Evolutionary conservation across 2,888 invertebrate genomes (phyloP), one percentile per base, ranked within the genome.

Genomic region (Priapulus caudatus): DNA sequence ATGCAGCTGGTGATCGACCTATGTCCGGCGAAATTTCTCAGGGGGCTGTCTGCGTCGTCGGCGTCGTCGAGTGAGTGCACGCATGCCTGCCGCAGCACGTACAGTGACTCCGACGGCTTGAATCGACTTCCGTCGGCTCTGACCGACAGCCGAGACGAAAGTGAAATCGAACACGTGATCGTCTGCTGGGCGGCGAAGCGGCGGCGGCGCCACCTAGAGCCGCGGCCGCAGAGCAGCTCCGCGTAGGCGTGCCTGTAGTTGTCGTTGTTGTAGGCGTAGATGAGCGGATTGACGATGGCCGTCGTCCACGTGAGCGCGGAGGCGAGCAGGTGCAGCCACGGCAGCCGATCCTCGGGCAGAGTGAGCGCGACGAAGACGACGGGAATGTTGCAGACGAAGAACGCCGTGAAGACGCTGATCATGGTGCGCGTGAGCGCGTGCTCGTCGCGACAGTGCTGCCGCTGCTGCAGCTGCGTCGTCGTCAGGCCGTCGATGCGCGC

Each of bases 201-300:
- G n/a, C n/a, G n/a, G n/a, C n/a, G n/a, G n/a, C n/a, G 33, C 33
- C 10, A 33, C n/a, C n/a, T 33, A 33, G n/a, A 10, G 33, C n/a
- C n/a, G 10, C n/a, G 10, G 33, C 33, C 10, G 33, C 33, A 33
- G 33, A 33, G 33, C 10, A 33, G 33, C n/a, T 10, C 10, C n/a
- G n/a, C 10, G 33, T 33, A 33, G 33, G 33, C 33, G 33, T 33
- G 33, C n/a, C 33, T 33, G 33, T 33, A 33, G 33, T 33, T 33
- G 10, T n/a, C n/a, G 33, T 33, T 33, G n/a, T 33, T 33, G 33
- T 10, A 33, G 33, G 33, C 33, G 33, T 33, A 33, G 33, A 33
- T 33, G n/a, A 33, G n/a, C 10, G 33, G 33, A 33, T 33, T 33
- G 33, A 33, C n/a, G 10, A 33, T 33, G n/a, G 10, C 10, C 10